phyloP scores from a whole-genome alignment of 2,888 invertebrate species.

The Endotricha flammealis region DNA sequence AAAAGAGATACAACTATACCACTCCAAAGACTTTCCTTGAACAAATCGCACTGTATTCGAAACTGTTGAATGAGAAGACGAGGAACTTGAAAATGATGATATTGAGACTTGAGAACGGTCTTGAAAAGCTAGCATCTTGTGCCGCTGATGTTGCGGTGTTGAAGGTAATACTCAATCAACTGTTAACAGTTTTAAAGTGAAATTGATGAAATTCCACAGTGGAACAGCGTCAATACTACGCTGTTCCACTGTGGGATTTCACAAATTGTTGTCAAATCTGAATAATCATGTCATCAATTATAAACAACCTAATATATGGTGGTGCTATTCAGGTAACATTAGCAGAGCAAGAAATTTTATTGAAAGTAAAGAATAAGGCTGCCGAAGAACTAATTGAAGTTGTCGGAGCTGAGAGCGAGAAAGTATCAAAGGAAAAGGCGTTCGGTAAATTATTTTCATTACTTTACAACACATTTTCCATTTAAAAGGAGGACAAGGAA shows the following conservation, averaged over 20 bases:
- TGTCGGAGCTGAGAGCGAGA: conserved; percentile 92
- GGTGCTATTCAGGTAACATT: conserved; percentile 67
- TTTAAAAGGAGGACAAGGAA: too few relatives aligned
- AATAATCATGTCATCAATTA: too few relatives aligned
- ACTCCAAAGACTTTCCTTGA: conserved; percentile 98
- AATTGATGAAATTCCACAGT: too few relatives aligned
- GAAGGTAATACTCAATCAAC: conserved; percentile 74
- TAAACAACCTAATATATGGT: too few relatives aligned
- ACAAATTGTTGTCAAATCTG: too few relatives aligned
- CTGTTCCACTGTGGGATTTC: too few relatives aligned
- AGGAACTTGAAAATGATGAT: conserved; percentile 86
- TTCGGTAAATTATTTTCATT: too few relatives aligned
- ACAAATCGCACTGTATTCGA: conserved; percentile 89
- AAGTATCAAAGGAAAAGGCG: conserved; percentile 92
- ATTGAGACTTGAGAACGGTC: conserved; percentile 88
- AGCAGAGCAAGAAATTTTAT: conserved; percentile 86
- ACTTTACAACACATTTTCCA: too few relatives aligned
- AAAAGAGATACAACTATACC: conserved; percentile 95
- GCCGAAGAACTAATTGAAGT: conserved; percentile 93
- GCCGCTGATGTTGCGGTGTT: conserved; percentile 91
- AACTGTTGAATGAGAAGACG: conserved; percentile 83
- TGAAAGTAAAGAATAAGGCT: conserved; percentile 92
- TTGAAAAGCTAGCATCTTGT: conserved; percentile 91
- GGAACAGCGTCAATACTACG: too few relatives aligned
- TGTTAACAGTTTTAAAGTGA: not conserved